Base-by-base conservation (phyloP, 2,113 vertebrate species). In the Hydrochoerus hydrochaeris region DNA sequence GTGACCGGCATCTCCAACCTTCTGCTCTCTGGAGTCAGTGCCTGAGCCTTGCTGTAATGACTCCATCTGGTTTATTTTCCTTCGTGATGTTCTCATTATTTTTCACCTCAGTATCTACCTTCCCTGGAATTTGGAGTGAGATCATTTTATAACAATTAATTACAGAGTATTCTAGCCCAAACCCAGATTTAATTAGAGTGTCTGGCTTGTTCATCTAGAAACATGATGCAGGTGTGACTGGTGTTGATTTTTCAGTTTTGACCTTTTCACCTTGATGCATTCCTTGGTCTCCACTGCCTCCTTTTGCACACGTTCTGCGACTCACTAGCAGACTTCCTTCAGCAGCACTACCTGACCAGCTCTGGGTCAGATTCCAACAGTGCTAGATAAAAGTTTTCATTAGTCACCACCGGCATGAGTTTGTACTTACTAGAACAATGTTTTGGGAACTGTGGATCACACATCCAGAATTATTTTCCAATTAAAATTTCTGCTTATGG, bases 171-270 rank as follows among this genome's bases (percentile, higher is more conserved):
- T 71, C 65, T 73, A 54, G 81, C 16, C 17, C 7, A 71, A 88
- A 62, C 38, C 41, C 92, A 88, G 94, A 54, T 46, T 90, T 96
- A 67, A 87, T 94, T 82, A 84, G 16, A 28, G 26, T 28, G 46
- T 81, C 75, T 92, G 73, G 73, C 20, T 86, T 22, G 10, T 49
- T 86, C 46, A 14, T 73, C 41, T 91, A 63, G 67, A 63, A 75
- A 67, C 80, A 26, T 0, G 35, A 41, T 38, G 17, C 88, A 89
- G 91, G 91, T 92, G 90, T 81, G 57, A 77, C 35, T 52, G 19
- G 28, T 60, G 65, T 32, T 94, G 58, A 60, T 44, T 30, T 90
- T 63, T 73, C 14, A 1, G 77, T 93, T 80, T 69, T 14, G 4
- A 28, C 84, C 84, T 95, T 91, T 92, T 78, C 46, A 26, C 62